Evolutionary conservation across 2,797 vertebrate species (phyloP).

Genomic region (Champsocephalus gunnari): DNA sequence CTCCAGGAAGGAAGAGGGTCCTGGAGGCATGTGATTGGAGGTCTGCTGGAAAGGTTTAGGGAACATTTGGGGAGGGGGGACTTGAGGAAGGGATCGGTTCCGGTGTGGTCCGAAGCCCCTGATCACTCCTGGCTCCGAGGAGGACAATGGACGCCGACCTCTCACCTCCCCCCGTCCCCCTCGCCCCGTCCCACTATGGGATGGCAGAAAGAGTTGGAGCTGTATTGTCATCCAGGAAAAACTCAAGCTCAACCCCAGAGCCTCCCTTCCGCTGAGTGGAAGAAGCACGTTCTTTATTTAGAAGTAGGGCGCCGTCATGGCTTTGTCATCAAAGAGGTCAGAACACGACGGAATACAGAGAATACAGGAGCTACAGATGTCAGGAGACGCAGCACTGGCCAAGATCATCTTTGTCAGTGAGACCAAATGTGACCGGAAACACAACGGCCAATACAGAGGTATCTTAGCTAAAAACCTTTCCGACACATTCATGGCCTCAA

Average conservation of each 20-base stretch:
- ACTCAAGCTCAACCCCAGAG: conserved; percentile 41
- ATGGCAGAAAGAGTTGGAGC: conserved; percentile 72
- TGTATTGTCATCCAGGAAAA: conserved; percentile 79
- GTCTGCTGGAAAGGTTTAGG: conserved; percentile 31
- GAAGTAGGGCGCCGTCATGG: conserved; percentile 33
- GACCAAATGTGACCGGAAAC: conserved; percentile 22
- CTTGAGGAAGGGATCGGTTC: conserved; percentile 69
- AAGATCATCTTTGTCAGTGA: conserved; percentile 49
- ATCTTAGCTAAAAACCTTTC: too few species aligned
- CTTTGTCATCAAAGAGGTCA: conserved; percentile 45
- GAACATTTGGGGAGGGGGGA: conserved; percentile 48
- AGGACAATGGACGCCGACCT: conserved; percentile 81
- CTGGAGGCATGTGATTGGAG: conserved; percentile 72
- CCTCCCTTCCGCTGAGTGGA: conserved; percentile 77
- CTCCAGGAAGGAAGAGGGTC: conserved; percentile 74
- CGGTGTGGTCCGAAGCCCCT: conserved; percentile 46
- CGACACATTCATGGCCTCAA: too few species aligned
- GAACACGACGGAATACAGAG: not conserved
- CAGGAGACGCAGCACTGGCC: conserved; percentile 26
- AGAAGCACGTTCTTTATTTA: conserved; percentile 74
- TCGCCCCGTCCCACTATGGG: conserved; percentile 47
- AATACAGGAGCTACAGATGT: conserved; percentile 5
- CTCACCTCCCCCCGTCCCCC: conserved; percentile 41
- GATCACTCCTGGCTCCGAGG: conserved; percentile 33
- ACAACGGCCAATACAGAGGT: too few species aligned